Evolutionary conservation across 2,113 vertebrate species (phyloP), one percentile per base, ranked within the genome.

Genomic region (Sigmodon hispidus): DNA sequence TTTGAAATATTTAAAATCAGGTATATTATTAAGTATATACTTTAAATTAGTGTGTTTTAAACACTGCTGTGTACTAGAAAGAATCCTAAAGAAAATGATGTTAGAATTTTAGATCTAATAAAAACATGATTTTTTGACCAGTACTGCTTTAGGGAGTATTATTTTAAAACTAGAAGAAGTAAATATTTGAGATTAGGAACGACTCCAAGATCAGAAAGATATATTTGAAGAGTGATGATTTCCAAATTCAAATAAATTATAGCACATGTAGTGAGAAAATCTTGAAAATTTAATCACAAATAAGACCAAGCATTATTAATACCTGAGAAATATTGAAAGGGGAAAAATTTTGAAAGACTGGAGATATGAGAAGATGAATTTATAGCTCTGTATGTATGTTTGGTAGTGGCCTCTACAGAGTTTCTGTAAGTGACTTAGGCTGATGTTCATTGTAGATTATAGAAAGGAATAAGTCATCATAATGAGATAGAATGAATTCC

Each of bases 241-340:
- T 93, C 50, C 34, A 45, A 36, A 57, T 87, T 83, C 75, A 94
- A 40, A 69, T 94, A 95, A 76, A 83, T 91, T 70, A 79, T 61
- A 24, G 29, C 48, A 57, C 7, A 86, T 21, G 29, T 34, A 83
- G 17, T 36, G 21, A 72, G 59, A 70, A 70, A 21, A 29, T 26
- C 16, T 87, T 90, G 1, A 4, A 86, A 40, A 93, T 95, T 70
- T 96, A 43, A 83, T 61, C 36, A 43, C 34, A 69, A 69, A 69
- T n/a, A 86, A 17, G 48, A 24, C 3, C 3, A 36, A 50, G 59
- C 24, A 65, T 19, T 50, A 72, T 4, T 76, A 91, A 89, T 40
- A 34, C 43, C 26, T 50, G 88, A 93, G 45, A 95, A 94, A 77
- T n/a, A 45, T 4, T 81, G 65, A 90, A 43, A 92, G 63, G 22